Percentiles rank a stretch among this genome's conserved stretches.
Evolutionary conservation across 2,888 invertebrate genomes (phyloP).

Genomic region (Philereme transversata): DNA sequence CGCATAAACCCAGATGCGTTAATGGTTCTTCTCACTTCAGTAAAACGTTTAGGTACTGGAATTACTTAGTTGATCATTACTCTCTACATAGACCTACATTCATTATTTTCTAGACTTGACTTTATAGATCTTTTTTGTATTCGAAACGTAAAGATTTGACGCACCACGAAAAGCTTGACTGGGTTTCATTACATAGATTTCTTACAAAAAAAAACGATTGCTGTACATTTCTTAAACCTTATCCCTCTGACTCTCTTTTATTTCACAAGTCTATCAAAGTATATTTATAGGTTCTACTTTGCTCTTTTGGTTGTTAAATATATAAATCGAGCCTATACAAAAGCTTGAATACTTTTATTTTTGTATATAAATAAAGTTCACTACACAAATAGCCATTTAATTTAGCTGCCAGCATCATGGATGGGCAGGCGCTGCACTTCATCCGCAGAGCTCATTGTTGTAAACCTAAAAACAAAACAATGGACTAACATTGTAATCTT

Average conservation of each 20-base stretch:
- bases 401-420: slow-evolving; percentile 27
- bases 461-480: slow-evolving; percentile 57
- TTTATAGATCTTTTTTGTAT: no score
- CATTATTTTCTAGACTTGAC: no score
- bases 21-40: slow-evolving; percentile 49
- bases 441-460: slow-evolving; percentile 57
- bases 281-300: neutral
- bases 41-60: slow-evolving; percentile 40
- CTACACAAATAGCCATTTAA: slow-evolving; percentile 22
- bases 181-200: no score
- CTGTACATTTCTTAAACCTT: no score
- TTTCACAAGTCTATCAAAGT: no score
- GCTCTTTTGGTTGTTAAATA: neutral
- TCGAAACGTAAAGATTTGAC: no score
- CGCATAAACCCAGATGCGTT: slow-evolving; percentile 55
- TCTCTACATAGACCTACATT: no score
- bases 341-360: neutral
- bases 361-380: slow-evolving; percentile 11
- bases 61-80: no score
- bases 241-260: no score
- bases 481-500: slow-evolving; percentile 48
- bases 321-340: neutral
- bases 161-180: no score
- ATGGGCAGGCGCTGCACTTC: slow-evolving; percentile 41
- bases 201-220: no score